Evolutionary conservation across 2,888 invertebrate species (phyloP).

Genomic region (Dysmachus trigonus): DNA sequence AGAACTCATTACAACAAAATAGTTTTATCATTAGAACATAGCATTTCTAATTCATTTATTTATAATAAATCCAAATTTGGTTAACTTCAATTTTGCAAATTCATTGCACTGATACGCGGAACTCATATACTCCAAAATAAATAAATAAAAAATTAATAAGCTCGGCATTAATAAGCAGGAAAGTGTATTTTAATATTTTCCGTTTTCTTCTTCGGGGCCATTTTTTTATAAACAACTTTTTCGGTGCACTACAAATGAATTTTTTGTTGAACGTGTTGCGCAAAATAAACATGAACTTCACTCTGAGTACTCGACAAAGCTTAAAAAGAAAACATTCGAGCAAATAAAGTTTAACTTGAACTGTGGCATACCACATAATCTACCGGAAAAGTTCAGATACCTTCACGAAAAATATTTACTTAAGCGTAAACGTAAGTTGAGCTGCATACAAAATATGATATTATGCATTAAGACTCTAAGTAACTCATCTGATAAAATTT

Average conservation of each 20-base stretch:
- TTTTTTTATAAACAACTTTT: background rate
- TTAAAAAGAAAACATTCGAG: background rate
- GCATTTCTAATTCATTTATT: background rate
- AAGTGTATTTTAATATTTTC: background rate
- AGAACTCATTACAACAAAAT: no score
- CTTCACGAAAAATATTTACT: background rate
- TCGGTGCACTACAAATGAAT: background rate
- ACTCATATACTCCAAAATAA: background rate
- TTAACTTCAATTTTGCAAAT: background rate
- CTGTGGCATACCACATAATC: background rate
- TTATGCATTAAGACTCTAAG: background rate
- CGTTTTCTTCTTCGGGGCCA: background rate
- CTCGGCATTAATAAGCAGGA: background rate
- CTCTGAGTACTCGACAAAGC: background rate
- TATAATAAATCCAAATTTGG: background rate
- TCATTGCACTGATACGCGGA: background rate
- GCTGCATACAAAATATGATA: background rate
- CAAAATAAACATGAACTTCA: slow-evolving; percentile 26
- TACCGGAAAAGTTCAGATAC: background rate
- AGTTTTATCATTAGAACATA: no score
- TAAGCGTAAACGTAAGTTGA: background rate
- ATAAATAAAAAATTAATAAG: background rate
- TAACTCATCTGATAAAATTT: background rate
- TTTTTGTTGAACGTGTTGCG: background rate
- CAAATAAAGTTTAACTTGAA: background rate